Evolutionary conservation across 2,888 invertebrate genomes (phyloP).

Genomic region (Xestia ashworthii): DNA sequence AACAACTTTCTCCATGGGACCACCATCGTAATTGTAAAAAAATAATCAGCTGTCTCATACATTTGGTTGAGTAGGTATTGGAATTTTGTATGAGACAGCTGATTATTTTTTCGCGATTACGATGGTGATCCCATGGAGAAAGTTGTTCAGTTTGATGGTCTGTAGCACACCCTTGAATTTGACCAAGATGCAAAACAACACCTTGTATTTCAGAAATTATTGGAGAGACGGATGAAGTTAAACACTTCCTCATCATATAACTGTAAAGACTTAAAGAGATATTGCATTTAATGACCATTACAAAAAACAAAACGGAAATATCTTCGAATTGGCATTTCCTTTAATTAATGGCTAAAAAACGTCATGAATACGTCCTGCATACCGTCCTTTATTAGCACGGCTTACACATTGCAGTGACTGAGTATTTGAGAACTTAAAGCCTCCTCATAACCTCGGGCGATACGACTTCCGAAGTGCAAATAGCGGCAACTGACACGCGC

Average conservation of each 20-base stretch:
- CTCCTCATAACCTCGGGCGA: neutral
- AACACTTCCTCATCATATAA: conserved; percentile 18
- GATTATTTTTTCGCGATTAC: too few relatives aligned
- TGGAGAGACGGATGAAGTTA: neutral
- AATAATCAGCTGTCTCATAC: too few relatives aligned
- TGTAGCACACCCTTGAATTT: too few relatives aligned
- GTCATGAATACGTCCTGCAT: conserved; percentile 37
- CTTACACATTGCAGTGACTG: conserved; percentile 28
- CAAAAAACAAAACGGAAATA: conserved; percentile 44
- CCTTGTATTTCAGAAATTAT: conserved; percentile 8
- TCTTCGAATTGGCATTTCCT: conserved; percentile 54
- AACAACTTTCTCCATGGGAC: too few relatives aligned
- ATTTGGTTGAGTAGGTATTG: too few relatives aligned
- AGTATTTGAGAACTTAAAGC: conserved; percentile 6
- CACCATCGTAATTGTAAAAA: too few relatives aligned
- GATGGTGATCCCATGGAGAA: too few relatives aligned
- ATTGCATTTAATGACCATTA: conserved; percentile 14
- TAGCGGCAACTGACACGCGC: neutral
- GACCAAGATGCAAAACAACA: too few relatives aligned
- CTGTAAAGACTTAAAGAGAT: conserved; percentile 15
- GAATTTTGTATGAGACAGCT: too few relatives aligned
- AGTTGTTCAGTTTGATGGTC: too few relatives aligned
- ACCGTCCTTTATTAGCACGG: conserved; percentile 32
- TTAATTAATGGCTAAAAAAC: conserved; percentile 47
- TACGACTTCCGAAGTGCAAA: neutral